phyloP scores from a whole-genome alignment of 2,888 invertebrate species.

The Aphidius colemani region DNA sequence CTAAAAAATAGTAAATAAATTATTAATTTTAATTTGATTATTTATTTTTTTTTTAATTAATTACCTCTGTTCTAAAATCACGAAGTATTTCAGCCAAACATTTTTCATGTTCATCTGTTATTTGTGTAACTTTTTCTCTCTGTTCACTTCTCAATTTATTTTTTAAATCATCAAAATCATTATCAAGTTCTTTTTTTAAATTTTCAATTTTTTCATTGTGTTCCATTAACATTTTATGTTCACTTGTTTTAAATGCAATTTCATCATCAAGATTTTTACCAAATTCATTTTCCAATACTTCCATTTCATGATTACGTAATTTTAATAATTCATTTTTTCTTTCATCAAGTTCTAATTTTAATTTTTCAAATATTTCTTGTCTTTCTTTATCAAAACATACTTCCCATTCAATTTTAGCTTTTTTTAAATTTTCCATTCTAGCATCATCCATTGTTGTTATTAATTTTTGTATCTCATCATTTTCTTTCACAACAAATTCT shows the following conservation, averaged over 20 bases:
- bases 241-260: slow-evolving; percentile 45
- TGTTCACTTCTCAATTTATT: slow-evolving; percentile 49
- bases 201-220: slow-evolving; percentile 67
- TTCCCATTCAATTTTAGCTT: slow-evolving; percentile 52
- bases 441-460: slow-evolving; percentile 50
- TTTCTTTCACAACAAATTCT: slow-evolving; percentile 60
- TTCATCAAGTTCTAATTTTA: slow-evolving; percentile 62
- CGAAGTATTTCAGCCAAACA: slow-evolving; percentile 52
- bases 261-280: slow-evolving; percentile 57
- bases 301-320: slow-evolving; percentile 62
- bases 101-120: slow-evolving; percentile 58
- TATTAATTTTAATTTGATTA: background rate
- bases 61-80: slow-evolving; percentile 70
- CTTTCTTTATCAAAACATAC: slow-evolving; percentile 58
- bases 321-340: slow-evolving; percentile 60
- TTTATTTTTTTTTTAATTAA: slow-evolving; percentile 30
- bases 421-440: slow-evolving; percentile 47
- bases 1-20: slow-evolving; percentile 59
- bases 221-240: slow-evolving; percentile 49
- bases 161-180: slow-evolving; percentile 53
- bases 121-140: slow-evolving; percentile 51
- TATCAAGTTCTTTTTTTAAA: slow-evolving; percentile 62
- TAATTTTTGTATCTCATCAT: slow-evolving; percentile 48
- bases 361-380: slow-evolving; percentile 57
- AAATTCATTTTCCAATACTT: slow-evolving; percentile 64